Evolutionary conservation across 2,888 invertebrate genomes (phyloP), one percentile per base, ranked within the genome.

Genomic region (Nebria salina): DNA sequence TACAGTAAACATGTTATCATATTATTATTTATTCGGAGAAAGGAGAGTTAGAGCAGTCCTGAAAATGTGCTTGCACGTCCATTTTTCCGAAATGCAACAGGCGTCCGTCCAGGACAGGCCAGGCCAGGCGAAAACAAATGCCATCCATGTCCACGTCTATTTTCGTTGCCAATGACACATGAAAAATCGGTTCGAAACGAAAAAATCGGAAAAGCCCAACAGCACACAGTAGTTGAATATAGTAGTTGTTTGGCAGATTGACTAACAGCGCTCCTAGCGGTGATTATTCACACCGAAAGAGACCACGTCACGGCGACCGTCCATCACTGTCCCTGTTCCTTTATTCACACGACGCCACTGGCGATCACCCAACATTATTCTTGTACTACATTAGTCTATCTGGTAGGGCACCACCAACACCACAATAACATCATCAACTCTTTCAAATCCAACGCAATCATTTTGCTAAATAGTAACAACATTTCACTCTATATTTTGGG

Each of bases 261-360:
- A 54, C 54, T 54, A 54, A 54, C 54, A 54, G 54, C 54, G 54
- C 54, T 54, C 54, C 54, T 54, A 54, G 54, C 54, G 54, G 54
- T 54, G 54, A 54, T 54, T 54, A 54, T 54, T 54, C 54, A 54
- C 54, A 54, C 54, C 54, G 54, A 54, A 8, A 54, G 54, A 54
- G 54, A 54, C 54, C 54, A 54, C 54, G 54, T 54, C 54, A 54
- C 54, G 13, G 11, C 8, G 54, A 54, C 54, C 54, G 54, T 54
- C 13, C 54, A 54, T 54, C 54, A 54, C 8, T 54, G 54, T 54
- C 54, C 54, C 8, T 4, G 54, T 7, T 8, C 7, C 54, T 13
- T 13, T 54, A 54, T 54, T 54, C 54, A 54, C 54, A 54, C 54
- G 8, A 54, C 54, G 54, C 54, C 54, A 54, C 54, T 54, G 54